Conservation (phyloP, 2,888 invertebrate species). For the Mythimna ferrago region DNA sequence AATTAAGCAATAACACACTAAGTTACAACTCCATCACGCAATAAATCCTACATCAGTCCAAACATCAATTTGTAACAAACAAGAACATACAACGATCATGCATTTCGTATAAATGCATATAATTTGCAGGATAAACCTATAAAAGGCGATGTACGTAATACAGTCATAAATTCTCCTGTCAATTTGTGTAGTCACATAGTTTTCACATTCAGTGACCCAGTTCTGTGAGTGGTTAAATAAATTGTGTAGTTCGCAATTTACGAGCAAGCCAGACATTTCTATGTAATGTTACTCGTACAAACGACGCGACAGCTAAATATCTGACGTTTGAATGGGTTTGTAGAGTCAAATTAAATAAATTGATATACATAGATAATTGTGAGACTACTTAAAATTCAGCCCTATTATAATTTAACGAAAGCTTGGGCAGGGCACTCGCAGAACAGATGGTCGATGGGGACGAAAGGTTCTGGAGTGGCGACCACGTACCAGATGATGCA, state of each 20-base stretch:
- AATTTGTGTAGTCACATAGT: constrained; percentile 53
- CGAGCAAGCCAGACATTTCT: constrained; percentile 33
- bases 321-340: constrained; percentile 6
- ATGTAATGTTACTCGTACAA: constrained; percentile 1
- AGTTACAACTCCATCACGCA: not conserved
- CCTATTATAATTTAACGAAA: not conserved
- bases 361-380: not conserved
- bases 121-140: constrained; percentile 46
- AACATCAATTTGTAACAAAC: constrained; percentile 34
- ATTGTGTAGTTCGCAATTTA: constrained; percentile 47
- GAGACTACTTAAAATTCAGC: not conserved
- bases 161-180: constrained; percentile 52
- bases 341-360: constrained; percentile 16
- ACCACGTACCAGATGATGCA: too few relatives aligned
- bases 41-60: constrained; percentile 26
- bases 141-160: constrained; percentile 45
- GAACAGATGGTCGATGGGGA: too few relatives aligned
- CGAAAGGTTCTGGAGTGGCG: too few relatives aligned
- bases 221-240: constrained; percentile 42
- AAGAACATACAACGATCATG: constrained; percentile 20
- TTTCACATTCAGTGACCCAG: constrained; percentile 59
- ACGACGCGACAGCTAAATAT: constrained; percentile 2
- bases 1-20: constrained; percentile 27
- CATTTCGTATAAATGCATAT: constrained; percentile 34
- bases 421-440: too few relatives aligned